phyloP scores from a whole-genome alignment of 2,797 vertebrate species.

The Bradypus variegatus region DNA sequence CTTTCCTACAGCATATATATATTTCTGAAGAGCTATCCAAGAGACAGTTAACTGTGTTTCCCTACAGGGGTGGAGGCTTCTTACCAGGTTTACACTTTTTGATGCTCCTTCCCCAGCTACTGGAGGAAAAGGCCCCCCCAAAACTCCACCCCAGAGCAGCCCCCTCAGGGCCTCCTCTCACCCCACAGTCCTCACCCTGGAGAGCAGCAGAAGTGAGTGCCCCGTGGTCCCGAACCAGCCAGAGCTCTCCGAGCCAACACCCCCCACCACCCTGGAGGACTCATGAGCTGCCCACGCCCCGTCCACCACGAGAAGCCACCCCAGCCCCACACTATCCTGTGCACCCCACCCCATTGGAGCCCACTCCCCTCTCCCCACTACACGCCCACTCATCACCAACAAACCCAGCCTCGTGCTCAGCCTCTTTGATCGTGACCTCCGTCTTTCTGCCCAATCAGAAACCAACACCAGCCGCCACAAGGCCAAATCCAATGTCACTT shows the following conservation, averaged over 20 bases:
- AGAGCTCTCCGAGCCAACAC: neutral
- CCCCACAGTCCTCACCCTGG: neutral
- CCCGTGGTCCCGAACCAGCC: neutral
- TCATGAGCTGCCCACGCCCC: neutral
- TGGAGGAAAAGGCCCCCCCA: neutral
- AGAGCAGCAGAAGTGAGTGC: neutral
- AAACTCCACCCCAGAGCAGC: neutral
- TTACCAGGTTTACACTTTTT: neutral
- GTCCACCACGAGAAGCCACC: neutral
- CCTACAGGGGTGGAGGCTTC: neutral
- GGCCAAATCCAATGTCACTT: neutral
- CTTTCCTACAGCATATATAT: neutral
- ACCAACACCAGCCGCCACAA: neutral
- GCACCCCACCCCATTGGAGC: neutral
- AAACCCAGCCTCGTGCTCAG: neutral
- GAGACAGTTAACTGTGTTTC: neutral
- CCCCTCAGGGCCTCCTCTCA: neutral
- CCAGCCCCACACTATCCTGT: too few relatives aligned
- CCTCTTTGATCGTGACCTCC: neutral
- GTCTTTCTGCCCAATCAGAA: neutral
- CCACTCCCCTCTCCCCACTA: neutral
- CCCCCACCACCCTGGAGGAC: neutral
- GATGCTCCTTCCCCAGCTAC: neutral
- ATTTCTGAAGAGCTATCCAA: neutral
- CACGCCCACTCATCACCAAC: too few relatives aligned